Percentiles rank a stretch among this genome's conserved stretches.
Evolutionary conservation across 2,113 vertebrate genomes (phyloP).

Genomic region (Ailuropoda melanoleuca): DNA sequence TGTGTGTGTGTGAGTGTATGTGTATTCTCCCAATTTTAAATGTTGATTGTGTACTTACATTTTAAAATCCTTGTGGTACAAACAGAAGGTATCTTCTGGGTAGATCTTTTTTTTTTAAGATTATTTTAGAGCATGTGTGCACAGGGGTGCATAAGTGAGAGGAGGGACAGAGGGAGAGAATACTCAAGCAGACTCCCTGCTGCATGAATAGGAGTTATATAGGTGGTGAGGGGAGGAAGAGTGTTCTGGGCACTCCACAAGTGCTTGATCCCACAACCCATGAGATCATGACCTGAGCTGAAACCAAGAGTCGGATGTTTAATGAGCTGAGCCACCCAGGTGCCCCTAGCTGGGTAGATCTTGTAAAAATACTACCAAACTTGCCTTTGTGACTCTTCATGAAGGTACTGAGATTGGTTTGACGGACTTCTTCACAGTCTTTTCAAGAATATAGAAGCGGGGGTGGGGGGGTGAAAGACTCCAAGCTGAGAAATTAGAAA

Average conservation of each 20-base stretch:
- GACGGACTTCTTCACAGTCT: neutral
- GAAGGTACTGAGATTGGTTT: neutral
- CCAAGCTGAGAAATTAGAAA: neutral
- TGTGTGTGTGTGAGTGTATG: neutral
- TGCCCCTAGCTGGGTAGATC: neutral
- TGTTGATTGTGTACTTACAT: neutral
- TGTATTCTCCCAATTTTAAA: neutral
- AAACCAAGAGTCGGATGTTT: neutral
- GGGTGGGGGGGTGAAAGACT: neutral
- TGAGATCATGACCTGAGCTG: neutral
- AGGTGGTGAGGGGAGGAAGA: neutral
- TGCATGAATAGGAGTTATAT: neutral
- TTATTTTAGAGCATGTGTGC: neutral
- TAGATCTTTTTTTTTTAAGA: neutral
- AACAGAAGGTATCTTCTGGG: neutral
- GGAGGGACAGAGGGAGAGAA: neutral
- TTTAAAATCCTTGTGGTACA: neutral
- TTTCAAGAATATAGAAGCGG: neutral
- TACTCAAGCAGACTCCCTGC: neutral
- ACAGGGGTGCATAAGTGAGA: neutral
- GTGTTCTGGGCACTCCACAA: neutral
- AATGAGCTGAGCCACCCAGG: neutral
- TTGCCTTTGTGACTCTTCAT: neutral
- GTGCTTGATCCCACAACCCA: neutral
- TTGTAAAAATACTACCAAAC: neutral